A percentile compares a stretch with the other conserved stretches of the same genome.
phyloP scores from a whole-genome alignment of 2,113 vertebrate species.

The Notiomystis cincta region DNA sequence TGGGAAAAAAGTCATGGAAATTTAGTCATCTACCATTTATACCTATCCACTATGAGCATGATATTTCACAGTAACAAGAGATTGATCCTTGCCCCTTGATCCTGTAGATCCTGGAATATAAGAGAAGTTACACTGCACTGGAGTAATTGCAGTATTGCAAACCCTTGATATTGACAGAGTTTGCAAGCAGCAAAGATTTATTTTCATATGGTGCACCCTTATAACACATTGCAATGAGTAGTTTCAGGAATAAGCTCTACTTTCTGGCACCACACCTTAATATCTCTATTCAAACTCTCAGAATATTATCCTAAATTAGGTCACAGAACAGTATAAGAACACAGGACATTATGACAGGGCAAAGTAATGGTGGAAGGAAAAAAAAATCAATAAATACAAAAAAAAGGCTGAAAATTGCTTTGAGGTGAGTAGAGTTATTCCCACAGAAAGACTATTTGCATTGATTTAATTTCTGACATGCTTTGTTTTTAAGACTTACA shows the following conservation, averaged over 20 bases:
- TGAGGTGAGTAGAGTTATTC: neutral
- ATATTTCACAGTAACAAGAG: neutral
- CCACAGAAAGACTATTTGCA: slow-evolving; percentile 1
- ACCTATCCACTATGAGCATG: neutral
- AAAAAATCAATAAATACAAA: slow-evolving; percentile 27
- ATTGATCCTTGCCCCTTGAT: neutral
- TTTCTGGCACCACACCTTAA: neutral
- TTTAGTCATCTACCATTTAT: neutral
- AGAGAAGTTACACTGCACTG: neutral
- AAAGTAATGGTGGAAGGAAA: neutral
- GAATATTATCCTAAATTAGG: neutral
- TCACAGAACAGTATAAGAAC: neutral
- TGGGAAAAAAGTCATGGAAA: neutral
- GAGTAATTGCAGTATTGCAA: neutral
- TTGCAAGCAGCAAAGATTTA: neutral
- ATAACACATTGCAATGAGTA: neutral
- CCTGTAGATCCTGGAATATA: neutral
- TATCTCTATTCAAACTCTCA: neutral
- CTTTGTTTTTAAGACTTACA: slow-evolving; percentile 21
- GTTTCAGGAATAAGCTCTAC: neutral
- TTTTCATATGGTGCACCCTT: neutral
- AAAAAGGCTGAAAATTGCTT: slow-evolving; percentile 27
- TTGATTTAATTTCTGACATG: slow-evolving; percentile 38
- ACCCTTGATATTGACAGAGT: neutral
- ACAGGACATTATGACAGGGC: neutral